phyloP scores from a whole-genome alignment of 2,888 invertebrate genomes.

The Criorhina ranunculi region DNA sequence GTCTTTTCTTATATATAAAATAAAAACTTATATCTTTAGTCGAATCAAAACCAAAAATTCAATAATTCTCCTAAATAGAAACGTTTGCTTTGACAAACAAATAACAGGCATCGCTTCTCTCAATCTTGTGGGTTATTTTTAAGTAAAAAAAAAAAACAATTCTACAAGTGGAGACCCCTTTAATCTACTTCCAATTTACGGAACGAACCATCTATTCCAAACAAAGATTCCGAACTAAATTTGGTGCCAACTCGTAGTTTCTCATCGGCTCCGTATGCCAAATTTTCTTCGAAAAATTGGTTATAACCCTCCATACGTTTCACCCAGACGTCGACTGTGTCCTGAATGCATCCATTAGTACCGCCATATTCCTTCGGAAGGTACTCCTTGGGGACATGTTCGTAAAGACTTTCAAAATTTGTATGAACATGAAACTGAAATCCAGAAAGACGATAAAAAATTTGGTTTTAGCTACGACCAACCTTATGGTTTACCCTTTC shows the following conservation, averaged over 20 bases:
- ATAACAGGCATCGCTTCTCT: not conserved
- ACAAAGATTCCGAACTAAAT: slow-evolving; percentile 78
- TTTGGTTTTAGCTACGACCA: slow-evolving; percentile 78
- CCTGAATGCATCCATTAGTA: slow-evolving; percentile 85
- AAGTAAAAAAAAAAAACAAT: not conserved
- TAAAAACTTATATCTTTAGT: not conserved
- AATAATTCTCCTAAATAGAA: not conserved
- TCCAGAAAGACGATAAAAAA: not conserved
- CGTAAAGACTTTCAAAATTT: slow-evolving; percentile 78
- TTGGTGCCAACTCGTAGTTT: slow-evolving; percentile 78
- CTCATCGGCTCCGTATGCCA: slow-evolving; percentile 80
- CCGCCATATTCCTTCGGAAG: slow-evolving; percentile 89
- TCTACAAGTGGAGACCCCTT: not conserved
- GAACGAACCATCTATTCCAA: slow-evolving; percentile 81
- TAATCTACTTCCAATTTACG: slow-evolving; percentile 81
- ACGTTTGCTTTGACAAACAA: not conserved
- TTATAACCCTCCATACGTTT: slow-evolving; percentile 75
- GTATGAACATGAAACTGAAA: slow-evolving; percentile 85
- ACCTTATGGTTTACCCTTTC: slow-evolving; percentile 85
- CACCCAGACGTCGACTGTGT: slow-evolving; percentile 78
- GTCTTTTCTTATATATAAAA: not conserved
- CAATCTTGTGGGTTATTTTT: slow-evolving; percentile 5
- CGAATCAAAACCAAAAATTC: not conserved
- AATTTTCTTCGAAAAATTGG: slow-evolving; percentile 79
- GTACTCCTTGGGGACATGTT: slow-evolving; percentile 86